Percentiles rank a stretch among this genome's conserved stretches.
These are phyloP conservation scores for Tiliacea aurago DNA, from an alignment of 2,888 invertebrate species.

Conservation along the genomic window DNA sequence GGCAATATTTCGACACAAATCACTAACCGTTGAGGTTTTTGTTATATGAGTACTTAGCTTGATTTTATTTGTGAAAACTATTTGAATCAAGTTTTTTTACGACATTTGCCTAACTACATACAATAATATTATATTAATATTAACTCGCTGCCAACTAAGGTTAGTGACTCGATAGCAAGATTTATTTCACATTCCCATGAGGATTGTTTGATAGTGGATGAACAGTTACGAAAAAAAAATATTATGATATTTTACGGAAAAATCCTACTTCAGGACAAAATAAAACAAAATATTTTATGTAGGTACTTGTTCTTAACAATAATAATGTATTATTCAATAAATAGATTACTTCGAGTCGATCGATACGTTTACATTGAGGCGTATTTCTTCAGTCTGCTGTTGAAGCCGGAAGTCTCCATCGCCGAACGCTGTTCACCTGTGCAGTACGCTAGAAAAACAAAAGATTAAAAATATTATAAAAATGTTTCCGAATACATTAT, in stretches of 20 bases:
- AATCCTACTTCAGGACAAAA: not conserved
- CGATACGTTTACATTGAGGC: conserved; percentile 61
- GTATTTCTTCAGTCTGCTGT: conserved; percentile 73
- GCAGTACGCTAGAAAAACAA: conserved; percentile 81
- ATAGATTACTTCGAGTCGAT: conserved; percentile 16
- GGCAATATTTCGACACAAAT: conserved; percentile 1
- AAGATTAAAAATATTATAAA: not conserved
- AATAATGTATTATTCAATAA: conserved; percentile 23
- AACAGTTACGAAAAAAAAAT: no score
- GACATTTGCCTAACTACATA: not conserved
- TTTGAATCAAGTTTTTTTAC: no score
- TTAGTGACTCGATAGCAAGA: not conserved
- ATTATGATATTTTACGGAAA: not conserved
- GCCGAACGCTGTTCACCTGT: conserved; percentile 80
- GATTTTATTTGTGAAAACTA: not conserved
- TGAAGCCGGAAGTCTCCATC: conserved; percentile 79
- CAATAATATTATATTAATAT: not conserved
- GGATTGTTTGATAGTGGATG: not conserved
- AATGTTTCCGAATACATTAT: not conserved
- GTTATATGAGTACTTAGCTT: no score
- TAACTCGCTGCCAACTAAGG: not conserved
- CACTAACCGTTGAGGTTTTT: not conserved
- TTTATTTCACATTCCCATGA: not conserved
- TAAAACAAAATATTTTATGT: conserved; percentile 19
- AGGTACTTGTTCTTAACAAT: conserved; percentile 1